These are phyloP conservation scores for Phymastichus coffea DNA, from an alignment of 1,140 invertebrate species.

Conservation along the genomic window DNA sequence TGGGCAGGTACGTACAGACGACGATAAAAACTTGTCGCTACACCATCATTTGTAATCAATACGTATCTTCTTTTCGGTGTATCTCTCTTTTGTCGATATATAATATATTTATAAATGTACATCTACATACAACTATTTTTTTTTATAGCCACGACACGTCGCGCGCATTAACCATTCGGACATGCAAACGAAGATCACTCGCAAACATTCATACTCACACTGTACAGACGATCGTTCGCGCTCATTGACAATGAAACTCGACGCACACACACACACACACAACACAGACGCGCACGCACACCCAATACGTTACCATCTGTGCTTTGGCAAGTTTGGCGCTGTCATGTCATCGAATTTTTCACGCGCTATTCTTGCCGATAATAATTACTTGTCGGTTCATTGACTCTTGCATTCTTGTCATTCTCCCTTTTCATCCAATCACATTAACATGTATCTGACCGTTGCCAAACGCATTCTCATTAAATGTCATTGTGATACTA, in stretches of 20 bases:
- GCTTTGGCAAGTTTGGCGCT: slow-evolving; percentile 58
- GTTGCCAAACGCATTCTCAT: not conserved
- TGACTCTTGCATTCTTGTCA: slow-evolving; percentile 12
- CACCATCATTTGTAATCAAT: slow-evolving; percentile 26
- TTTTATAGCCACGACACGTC: not conserved
- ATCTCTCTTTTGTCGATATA: slow-evolving; percentile 27
- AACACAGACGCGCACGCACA: slow-evolving; percentile 25
- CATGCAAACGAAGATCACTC: too few species aligned
- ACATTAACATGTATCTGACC: not conserved
- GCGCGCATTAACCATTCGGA: too few species aligned
- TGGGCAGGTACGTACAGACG: slow-evolving; percentile 69
- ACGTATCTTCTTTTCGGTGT: slow-evolving; percentile 18
- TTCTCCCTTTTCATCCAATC: not conserved
- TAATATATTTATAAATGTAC: slow-evolving; percentile 23
- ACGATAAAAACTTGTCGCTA: not conserved
- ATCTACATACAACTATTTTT: not conserved
- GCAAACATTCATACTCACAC: not conserved
- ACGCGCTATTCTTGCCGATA: not conserved
- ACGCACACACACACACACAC: slow-evolving; percentile 23
- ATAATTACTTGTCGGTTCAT: slow-evolving; percentile 1
- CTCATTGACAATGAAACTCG: not conserved
- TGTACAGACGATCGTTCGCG: not conserved
- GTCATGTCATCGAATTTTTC: slow-evolving; percentile 47
- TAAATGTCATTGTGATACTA: too few species aligned
- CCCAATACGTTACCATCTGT: slow-evolving; percentile 48